Base-by-base conservation (phyloP, 1,140 invertebrate genomes). In the Oedothorax gibbosus region DNA sequence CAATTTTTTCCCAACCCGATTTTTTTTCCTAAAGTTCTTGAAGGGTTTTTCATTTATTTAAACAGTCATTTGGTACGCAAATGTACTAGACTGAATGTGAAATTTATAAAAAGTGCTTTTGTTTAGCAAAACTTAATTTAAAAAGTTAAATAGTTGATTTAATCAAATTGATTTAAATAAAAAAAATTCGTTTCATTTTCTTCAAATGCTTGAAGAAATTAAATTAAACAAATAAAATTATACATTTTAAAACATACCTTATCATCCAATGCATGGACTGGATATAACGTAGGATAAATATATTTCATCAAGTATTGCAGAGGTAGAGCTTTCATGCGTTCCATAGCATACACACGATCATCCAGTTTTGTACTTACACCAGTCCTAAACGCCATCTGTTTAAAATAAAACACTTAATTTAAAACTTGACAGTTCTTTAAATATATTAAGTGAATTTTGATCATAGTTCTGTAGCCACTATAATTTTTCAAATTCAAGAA, bases 251-350 rank as follows among this genome's bases (percentile, higher is more conserved):
- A 53, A 18, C 9, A 20, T 87, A 93, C 93, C 87, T 93, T 91
- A 65, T 94, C 93, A 86, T 93, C 92, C 49, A 98, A 91, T 66
- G 87, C 90, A 90, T 98, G 96, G 64, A 99, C 90, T 9, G 96
- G 94, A 91, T 99, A 99, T 57, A 99, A 91, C 90, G 97, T 95
- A 11, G 98, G 98, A 92, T 99, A 98, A 84, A 99, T 93, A 75
- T 92, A 92, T 87, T 96, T 94, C 87, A 99, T 93, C 6, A 99
- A 92, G 88, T 94, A 93, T 76, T 91, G 89, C 18, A 98, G 90
- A 20, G 98, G 97, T 87, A 97, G 89, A 51, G 93, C 94, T 91
- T 99, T 99, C 92, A 98, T 94, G 89, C 95, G 93, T 89, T 96
- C 96, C 96, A 99, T 97, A 66, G 95, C 94, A 88, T 93, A 96